Evolutionary conservation across 2,888 invertebrate species (phyloP).

Genomic region (Polia nebulosa): DNA sequence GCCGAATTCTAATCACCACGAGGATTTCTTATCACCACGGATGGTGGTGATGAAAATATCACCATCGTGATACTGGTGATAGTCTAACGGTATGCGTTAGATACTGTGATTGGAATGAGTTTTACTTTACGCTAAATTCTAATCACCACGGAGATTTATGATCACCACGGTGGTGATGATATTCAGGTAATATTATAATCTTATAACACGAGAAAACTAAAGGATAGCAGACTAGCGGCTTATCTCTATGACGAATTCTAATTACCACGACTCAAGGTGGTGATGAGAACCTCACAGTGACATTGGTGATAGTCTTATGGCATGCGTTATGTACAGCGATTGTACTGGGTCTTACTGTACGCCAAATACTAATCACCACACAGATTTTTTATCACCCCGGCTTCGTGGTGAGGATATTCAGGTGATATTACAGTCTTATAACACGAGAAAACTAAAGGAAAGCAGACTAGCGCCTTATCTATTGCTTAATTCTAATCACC

Average conservation of each 20-base stretch:
- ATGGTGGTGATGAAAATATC: background rate
- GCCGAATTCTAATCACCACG: slow-evolving; percentile 63
- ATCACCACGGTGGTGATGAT: background rate
- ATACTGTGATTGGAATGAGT: no score
- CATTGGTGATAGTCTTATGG: background rate
- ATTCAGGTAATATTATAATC: no score
- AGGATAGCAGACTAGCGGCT: slow-evolving; percentile 61
- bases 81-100: background rate
- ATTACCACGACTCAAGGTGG: background rate
- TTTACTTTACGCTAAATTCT: no score
- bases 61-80: background rate
- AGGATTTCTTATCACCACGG: slow-evolving; percentile 39
- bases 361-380: background rate
- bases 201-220: background rate
- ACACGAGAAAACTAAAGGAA: background rate
- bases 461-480: slow-evolving; percentile 70
- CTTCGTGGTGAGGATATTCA: background rate
- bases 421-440: no score
- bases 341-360: no score
- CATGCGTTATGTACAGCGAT: no score
- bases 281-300: background rate
- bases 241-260: slow-evolving; percentile 68
- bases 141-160: background rate
- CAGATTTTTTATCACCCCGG: background rate
- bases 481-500: background rate